phyloP scores from a whole-genome alignment of 1,140 invertebrate species.

The Magallana angulata region DNA sequence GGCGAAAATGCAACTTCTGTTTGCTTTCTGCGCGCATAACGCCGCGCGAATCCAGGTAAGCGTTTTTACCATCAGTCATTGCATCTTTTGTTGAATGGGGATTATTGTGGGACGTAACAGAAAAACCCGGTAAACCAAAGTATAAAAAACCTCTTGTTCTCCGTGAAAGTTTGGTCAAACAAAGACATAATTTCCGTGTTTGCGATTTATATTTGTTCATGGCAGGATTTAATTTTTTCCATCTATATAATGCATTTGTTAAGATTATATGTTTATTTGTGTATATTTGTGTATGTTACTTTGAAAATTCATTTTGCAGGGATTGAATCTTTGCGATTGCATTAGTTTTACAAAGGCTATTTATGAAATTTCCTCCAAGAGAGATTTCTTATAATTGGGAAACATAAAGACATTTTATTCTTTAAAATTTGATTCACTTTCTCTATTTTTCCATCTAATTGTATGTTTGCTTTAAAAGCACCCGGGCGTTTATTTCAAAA shows the following conservation, averaged over 20 bases:
- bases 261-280: not conserved
- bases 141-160: slow-evolving; percentile 10
- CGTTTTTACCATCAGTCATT: not conserved
- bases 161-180: not conserved
- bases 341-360: no score
- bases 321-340: not conserved
- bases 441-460: not conserved
- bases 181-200: not conserved
- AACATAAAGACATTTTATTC: not conserved
- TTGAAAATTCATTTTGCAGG: not conserved
- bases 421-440: not conserved
- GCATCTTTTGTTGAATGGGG: not conserved
- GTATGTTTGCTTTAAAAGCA: not conserved
- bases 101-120: not conserved
- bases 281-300: not conserved
- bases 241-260: not conserved
- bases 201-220: no score
- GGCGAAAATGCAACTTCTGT: slow-evolving; percentile 17
- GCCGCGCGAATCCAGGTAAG: slow-evolving; percentile 20
- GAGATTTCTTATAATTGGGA: not conserved
- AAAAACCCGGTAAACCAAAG: not conserved
- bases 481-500: not conserved
- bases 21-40: slow-evolving; percentile 21
- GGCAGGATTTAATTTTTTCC: not conserved
- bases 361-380: no score